A percentile compares a stretch with the other conserved stretches of the same genome.
Evolutionary conservation across 2,888 invertebrate species (phyloP).

Genomic region (Drosophila mercatorum): DNA sequence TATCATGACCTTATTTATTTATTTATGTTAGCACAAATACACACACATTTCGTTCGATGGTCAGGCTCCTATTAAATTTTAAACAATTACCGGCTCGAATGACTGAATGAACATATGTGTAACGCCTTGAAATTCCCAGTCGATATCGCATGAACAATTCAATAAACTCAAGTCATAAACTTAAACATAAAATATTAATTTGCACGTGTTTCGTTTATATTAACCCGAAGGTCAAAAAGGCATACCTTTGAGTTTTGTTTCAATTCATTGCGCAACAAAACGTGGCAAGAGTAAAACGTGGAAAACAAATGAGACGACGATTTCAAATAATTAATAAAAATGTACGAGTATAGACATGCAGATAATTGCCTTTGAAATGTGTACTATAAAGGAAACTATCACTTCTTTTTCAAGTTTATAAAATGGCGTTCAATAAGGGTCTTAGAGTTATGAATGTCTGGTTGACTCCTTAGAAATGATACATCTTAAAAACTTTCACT

Average conservation of each 20-base stretch:
- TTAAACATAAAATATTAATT: conserved; percentile 15
- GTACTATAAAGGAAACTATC: neutral
- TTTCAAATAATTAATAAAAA: neutral
- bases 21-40: neutral
- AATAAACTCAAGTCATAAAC: conserved; percentile 5
- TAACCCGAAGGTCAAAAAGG: neutral
- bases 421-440: no score
- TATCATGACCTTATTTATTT: neutral
- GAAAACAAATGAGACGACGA: neutral
- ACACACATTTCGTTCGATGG: neutral
- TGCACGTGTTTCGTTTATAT: conserved; percentile 14
- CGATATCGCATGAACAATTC: conserved; percentile 12
- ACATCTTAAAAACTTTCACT: neutral
- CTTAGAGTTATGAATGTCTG: neutral
- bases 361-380: neutral
- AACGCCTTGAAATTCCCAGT: conserved; percentile 11
- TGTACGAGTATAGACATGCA: neutral
- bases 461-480: neutral
- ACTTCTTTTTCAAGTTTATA: neutral
- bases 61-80: conserved; percentile 6
- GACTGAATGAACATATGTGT: conserved; percentile 8
- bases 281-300: neutral
- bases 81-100: neutral
- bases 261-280: neutral
- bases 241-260: neutral